These are phyloP conservation scores for Nephrocerus scutellatus DNA, from an alignment of 2,888 invertebrate species.

Conservation along the genomic window DNA sequence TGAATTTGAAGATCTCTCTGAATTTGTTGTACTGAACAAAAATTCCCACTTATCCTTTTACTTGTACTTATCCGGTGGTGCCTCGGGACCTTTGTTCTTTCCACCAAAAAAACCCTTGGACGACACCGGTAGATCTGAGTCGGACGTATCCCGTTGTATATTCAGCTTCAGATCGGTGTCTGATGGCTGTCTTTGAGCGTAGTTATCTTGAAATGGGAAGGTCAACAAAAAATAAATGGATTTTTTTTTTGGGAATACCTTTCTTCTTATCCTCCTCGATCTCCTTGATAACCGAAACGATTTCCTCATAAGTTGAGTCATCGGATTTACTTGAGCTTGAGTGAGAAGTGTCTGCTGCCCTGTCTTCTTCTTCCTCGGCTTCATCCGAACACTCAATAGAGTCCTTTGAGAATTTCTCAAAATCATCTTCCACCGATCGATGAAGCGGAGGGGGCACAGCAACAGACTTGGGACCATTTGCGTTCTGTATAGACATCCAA, in stretches of 20 bases:
- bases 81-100: constrained; percentile 8
- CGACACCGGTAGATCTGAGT: constrained; percentile 8
- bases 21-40: too few relatives aligned
- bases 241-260: constrained; percentile 34
- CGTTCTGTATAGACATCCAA: constrained; percentile 48
- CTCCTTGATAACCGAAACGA: constrained; percentile 46
- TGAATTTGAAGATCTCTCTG: neutral
- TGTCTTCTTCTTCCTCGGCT: constrained; percentile 27
- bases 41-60: too few relatives aligned
- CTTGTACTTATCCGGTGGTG: constrained; percentile 39
- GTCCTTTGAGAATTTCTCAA: constrained; percentile 27
- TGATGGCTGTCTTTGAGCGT: constrained; percentile 32
- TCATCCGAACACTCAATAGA: constrained; percentile 23
- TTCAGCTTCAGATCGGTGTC: constrained; percentile 37
- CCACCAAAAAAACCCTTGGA: constrained; percentile 2
- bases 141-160: constrained; percentile 25
- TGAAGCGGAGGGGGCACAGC: neutral
- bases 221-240: neutral
- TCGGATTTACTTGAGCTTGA: constrained; percentile 36
- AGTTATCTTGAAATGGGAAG: constrained; percentile 31
- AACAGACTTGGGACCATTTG: constrained; percentile 1
- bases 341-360: constrained; percentile 30
- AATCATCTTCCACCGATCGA: constrained; percentile 7
- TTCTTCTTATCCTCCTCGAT: constrained; percentile 46
- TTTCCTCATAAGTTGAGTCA: constrained; percentile 46